These are phyloP conservation scores for Habropoda laboriosa DNA, from an alignment of 1,140 invertebrate species.

Conservation along the genomic window DNA sequence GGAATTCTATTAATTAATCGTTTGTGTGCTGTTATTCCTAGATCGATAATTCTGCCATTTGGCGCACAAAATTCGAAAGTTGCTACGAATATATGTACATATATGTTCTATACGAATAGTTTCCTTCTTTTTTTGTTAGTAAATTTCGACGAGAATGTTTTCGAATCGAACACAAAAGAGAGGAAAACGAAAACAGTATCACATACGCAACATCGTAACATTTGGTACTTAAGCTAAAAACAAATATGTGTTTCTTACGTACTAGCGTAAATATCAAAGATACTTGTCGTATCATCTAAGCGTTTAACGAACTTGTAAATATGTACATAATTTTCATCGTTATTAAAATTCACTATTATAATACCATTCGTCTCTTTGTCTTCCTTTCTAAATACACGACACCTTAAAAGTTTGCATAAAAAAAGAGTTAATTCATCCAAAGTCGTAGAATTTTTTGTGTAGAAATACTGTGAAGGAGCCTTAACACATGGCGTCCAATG, in stretches of 20 bases:
- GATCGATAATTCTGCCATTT: not conserved
- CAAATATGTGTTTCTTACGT: constrained; percentile 39
- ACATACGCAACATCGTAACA: not conserved
- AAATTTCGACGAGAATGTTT: not conserved
- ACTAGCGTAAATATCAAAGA: constrained; percentile 37
- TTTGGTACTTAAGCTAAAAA: constrained; percentile 29
- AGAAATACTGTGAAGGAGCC: not conserved
- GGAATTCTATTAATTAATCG: constrained; percentile 28
- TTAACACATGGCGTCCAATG: not conserved
- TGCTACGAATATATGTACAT: not conserved
- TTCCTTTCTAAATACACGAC: not conserved
- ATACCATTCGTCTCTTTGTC: constrained; percentile 12
- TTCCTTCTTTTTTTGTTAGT: not conserved
- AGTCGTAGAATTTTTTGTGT: not conserved
- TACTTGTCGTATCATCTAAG: constrained; percentile 53
- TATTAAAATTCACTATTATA: constrained; percentile 73
- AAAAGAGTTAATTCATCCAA: too few species aligned
- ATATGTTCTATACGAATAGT: not conserved
- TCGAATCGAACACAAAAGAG: not conserved
- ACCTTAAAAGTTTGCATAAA: too few species aligned
- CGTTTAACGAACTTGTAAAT: constrained; percentile 66
- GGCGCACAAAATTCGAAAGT: not conserved
- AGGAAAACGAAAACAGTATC: not conserved
- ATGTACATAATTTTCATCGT: constrained; percentile 73
- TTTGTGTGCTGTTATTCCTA: not conserved